Evolutionary conservation across 2,888 invertebrate genomes (phyloP).

Genomic region (Trissolcus japonicus): DNA sequence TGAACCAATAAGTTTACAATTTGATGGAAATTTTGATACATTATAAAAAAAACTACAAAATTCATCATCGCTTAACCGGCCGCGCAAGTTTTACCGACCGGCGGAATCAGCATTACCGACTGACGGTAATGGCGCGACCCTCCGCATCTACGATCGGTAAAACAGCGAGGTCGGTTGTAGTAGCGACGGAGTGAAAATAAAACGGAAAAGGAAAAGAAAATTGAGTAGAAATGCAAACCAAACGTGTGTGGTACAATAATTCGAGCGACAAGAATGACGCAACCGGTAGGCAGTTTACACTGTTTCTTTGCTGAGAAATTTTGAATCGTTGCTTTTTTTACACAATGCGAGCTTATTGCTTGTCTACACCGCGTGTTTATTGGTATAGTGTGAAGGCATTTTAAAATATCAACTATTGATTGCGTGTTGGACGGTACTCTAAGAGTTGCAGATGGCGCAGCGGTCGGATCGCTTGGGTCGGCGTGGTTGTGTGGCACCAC

Average conservation of each 20-base stretch:
- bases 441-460: slow-evolving; percentile 71
- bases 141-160: neutral
- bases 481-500: slow-evolving; percentile 46
- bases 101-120: no score
- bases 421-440: slow-evolving; percentile 75
- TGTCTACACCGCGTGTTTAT: slow-evolving; percentile 43
- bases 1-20: no score
- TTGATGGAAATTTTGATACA: no score
- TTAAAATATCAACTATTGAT: slow-evolving; percentile 72
- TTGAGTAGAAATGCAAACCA: slow-evolving; percentile 48
- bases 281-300: slow-evolving; percentile 29
- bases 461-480: slow-evolving; percentile 63
- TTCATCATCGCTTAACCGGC: no score
- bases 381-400: slow-evolving; percentile 54
- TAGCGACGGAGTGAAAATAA: slow-evolving; percentile 9
- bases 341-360: slow-evolving; percentile 3
- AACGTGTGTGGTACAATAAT: slow-evolving; percentile 36
- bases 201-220: neutral
- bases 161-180: neutral
- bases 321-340: slow-evolving; percentile 34
- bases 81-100: no score
- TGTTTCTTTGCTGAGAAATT: slow-evolving; percentile 38
- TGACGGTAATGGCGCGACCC: no score
- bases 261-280: slow-evolving; percentile 49
- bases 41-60: no score